Evolutionary conservation across 2,888 invertebrate species (phyloP).

Genomic region (Synergus gifuensis): DNA sequence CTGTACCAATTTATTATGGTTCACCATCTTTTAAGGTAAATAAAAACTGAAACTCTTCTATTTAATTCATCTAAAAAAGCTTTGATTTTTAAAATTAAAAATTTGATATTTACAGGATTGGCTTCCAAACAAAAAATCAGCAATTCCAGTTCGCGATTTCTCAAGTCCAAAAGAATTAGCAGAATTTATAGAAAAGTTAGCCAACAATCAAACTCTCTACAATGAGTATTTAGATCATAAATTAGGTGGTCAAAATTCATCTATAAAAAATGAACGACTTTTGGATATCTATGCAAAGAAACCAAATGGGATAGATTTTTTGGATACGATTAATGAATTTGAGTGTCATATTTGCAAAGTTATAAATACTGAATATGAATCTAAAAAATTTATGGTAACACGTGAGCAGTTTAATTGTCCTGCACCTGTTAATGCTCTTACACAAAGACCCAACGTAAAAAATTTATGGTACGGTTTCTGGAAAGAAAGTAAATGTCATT

Average conservation of each 20-base stretch:
- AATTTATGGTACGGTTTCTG: slow-evolving; percentile 79
- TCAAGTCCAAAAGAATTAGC: slow-evolving; percentile 82
- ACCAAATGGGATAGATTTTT: slow-evolving; percentile 74
- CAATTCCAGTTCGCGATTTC: slow-evolving; percentile 85
- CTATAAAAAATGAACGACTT: slow-evolving; percentile 77
- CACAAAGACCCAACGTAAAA: slow-evolving; percentile 60
- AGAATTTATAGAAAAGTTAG: slow-evolving; percentile 80
- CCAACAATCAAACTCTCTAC: slow-evolving; percentile 82
- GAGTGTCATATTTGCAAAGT: slow-evolving; percentile 86
- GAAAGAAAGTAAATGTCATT: slow-evolving; percentile 77
- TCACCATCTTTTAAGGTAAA: slow-evolving; percentile 83
- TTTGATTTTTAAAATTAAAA: background rate
- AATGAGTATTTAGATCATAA: slow-evolving; percentile 85
- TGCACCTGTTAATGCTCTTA: slow-evolving; percentile 74
- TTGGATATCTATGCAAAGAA: slow-evolving; percentile 78
- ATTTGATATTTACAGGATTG: slow-evolving; percentile 81
- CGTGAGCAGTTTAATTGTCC: slow-evolving; percentile 79
- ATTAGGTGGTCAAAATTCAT: slow-evolving; percentile 63
- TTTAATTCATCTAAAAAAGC: too few relatives aligned
- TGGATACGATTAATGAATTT: slow-evolving; percentile 81
- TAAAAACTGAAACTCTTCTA: too few relatives aligned
- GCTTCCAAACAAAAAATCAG: slow-evolving; percentile 87
- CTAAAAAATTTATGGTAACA: slow-evolving; percentile 58
- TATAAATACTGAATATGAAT: slow-evolving; percentile 75
- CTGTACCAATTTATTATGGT: slow-evolving; percentile 90